Percentiles rank a stretch among this genome's conserved stretches.
Evolutionary conservation across 2,113 vertebrate species (phyloP).

Genomic region (Atractosteus spatula): DNA sequence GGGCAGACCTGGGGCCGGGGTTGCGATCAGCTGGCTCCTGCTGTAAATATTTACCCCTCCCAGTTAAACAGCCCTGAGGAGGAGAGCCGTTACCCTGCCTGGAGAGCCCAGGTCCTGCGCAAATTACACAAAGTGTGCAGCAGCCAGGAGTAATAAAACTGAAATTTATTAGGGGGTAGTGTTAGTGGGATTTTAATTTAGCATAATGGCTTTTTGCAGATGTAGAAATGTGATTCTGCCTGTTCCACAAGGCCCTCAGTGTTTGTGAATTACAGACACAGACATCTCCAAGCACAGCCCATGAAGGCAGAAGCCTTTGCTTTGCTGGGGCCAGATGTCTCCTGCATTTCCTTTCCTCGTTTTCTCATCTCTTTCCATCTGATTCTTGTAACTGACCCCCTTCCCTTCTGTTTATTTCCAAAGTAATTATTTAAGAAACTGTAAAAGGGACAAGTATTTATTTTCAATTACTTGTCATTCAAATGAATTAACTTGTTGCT

Average conservation of each 20-base stretch:
- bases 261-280: neutral
- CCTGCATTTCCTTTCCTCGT: neutral
- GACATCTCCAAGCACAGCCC: neutral
- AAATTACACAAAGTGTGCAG: too few species aligned
- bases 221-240: too few species aligned
- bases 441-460: neutral
- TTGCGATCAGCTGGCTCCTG: too few species aligned
- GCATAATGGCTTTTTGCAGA: too few species aligned
- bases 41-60: slow-evolving; percentile 10
- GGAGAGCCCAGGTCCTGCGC: neutral
- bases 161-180: too few species aligned
- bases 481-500: too few species aligned
- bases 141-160: too few species aligned
- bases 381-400: neutral
- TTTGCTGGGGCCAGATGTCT: neutral
- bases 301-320: too few species aligned
- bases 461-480: too few species aligned
- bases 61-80: neutral
- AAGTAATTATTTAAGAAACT: neutral
- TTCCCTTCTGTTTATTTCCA: neutral
- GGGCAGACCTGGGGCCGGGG: too few species aligned
- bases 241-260: neutral
- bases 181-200: too few species aligned
- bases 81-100: neutral
- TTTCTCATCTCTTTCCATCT: neutral